A percentile compares a stretch with the other conserved stretches of the same genome.
phyloP scores from a whole-genome alignment of 2,888 invertebrate species.

The Globia sparganii region DNA sequence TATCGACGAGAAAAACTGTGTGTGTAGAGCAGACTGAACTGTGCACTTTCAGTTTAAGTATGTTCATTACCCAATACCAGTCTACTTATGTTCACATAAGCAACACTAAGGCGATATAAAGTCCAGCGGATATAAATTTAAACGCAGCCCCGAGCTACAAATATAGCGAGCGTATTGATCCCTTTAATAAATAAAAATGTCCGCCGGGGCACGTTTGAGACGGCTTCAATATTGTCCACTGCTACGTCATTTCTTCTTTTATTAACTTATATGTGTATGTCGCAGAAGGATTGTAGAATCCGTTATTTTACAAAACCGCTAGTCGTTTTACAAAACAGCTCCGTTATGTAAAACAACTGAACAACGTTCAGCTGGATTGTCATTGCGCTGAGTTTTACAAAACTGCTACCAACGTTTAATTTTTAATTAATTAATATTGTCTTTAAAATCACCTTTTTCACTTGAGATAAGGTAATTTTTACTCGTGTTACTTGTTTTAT shows the following conservation, averaged over 20 bases:
- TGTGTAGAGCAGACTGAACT: no score
- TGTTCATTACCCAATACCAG: no score
- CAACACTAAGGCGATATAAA: neutral
- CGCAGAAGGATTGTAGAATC: neutral
- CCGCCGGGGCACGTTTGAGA: constrained; percentile 20
- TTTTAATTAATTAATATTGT: no score
- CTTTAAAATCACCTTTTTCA: no score
- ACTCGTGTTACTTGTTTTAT: no score
- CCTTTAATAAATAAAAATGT: constrained; percentile 49
- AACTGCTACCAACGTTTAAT: no score
- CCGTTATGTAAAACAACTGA: neutral
- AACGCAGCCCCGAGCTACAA: constrained; percentile 29
- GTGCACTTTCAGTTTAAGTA: no score
- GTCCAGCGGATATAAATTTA: constrained; percentile 33
- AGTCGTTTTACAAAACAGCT: neutral
- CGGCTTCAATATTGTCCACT: constrained; percentile 41
- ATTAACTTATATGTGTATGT: constrained; percentile 33
- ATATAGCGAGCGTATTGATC: constrained; percentile 41
- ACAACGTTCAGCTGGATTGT: neutral
- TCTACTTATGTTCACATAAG: neutral
- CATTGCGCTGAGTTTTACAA: no score
- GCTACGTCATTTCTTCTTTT: constrained; percentile 28
- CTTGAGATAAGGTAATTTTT: no score
- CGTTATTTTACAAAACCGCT: neutral
- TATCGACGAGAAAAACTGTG: no score